Evolutionary conservation across 2,113 vertebrate species (phyloP), one percentile per base, ranked within the genome.

Genomic region (Parotia lawesii): DNA sequence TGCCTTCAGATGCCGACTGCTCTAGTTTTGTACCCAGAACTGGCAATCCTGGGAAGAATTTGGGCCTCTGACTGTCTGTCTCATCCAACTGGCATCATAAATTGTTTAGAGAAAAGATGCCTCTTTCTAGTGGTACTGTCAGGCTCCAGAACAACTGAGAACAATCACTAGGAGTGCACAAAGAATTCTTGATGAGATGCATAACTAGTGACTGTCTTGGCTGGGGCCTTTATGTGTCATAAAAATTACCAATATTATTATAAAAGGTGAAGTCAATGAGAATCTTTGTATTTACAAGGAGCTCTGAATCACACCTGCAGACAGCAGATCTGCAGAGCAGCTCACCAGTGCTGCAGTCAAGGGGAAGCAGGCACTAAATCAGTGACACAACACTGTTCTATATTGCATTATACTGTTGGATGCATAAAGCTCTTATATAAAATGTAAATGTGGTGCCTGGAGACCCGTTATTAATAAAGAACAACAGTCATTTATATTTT

Each of bases 381-480:
- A 66, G 45, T 11, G 18, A n/a, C 28, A 44, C 37, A 87, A 27
- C 27, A 37, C 38, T 61, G 44, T 67, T 93, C 44, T 60, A 25
- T 65, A 77, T 45, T 42, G 20, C 53, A 64, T 23, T 7, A 38
- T 62, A 60, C 37, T 76, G 51, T 66, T 83, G 47, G 74, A 87
- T 87, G 40, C 38, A 74, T 51, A 78, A 91, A 89, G 75, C 17
- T 73, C 58, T 48, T 16, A 51, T 37, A 76, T 37, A 76, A 89
- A 79, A 94, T 60, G 37, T 83, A 95, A 96, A 93, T 54, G 12
- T n/a, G 29, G 29, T 89, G 47, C 54, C 64, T 93, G 56, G 54
- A 85, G 71, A 85, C 27, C 37, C 0, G 0, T 89, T 96, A 54
- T 66, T 89, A 89, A 80, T 66, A 93, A 92, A 96, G 79, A 86